These are phyloP conservation scores for Anguilla pacifica DNA, from an alignment of 2,797 vertebrate genomes.

Conservation along the genomic window DNA sequence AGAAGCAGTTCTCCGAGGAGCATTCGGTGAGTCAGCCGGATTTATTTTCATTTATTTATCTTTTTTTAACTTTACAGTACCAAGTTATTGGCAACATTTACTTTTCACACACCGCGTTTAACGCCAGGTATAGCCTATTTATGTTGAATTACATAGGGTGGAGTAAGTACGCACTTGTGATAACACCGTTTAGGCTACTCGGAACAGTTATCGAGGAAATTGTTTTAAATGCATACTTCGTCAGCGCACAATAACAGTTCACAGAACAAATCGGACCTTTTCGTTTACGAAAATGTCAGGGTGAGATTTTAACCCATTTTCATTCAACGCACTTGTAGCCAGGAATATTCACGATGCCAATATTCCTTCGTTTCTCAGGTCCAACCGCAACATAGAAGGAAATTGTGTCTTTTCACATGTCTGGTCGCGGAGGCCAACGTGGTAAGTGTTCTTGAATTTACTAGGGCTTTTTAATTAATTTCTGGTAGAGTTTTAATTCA, in stretches of 20 bases:
- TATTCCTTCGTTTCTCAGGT: not conserved
- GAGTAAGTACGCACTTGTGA: not conserved
- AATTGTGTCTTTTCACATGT: not conserved
- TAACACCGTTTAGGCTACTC: not conserved
- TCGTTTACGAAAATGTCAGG: not conserved
- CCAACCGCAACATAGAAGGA: not conserved
- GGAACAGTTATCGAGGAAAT: not conserved
- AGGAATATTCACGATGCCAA: not conserved
- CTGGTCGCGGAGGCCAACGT: not conserved
- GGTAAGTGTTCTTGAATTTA: constrained; percentile 9
- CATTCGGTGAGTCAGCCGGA: not conserved
- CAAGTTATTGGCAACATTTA: not conserved
- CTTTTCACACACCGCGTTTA: not conserved
- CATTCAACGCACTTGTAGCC: not conserved
- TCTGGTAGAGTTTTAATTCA: not conserved
- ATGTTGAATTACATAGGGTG: not conserved
- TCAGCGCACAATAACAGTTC: not conserved
- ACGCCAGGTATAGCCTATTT: not conserved
- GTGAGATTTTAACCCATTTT: not conserved
- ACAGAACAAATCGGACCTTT: not conserved
- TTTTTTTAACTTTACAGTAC: not conserved
- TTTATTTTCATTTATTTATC: not conserved
- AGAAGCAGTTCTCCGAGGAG: not conserved
- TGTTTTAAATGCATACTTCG: not conserved
- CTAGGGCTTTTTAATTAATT: not conserved